Evolutionary conservation across 30 jellyfish, hydroid and myxozoan species (phyloP).

Genomic region (Chrysaora quinquecirrha): DNA sequence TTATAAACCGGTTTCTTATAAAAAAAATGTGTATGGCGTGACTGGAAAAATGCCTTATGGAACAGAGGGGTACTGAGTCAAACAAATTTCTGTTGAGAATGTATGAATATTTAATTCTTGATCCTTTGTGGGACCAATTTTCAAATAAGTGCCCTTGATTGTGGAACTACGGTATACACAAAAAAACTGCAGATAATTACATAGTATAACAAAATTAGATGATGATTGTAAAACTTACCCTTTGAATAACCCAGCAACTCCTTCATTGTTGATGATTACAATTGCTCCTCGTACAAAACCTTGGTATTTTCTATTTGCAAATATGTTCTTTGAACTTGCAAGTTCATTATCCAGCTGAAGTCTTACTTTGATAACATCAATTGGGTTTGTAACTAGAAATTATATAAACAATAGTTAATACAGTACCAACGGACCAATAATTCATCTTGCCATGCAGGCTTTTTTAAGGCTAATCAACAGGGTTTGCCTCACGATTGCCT

Average conservation of each 20-base stretch:
- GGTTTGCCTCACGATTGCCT: too few species aligned
- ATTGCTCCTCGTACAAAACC: constrained; percentile 82
- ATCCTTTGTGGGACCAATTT: too few species aligned
- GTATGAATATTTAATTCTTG: too few species aligned
- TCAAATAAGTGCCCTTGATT: background rate
- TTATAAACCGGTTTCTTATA: too few species aligned
- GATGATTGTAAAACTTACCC: constrained; percentile 59
- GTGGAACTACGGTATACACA: background rate
- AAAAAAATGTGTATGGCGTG: too few species aligned
- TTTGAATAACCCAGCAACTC: constrained; percentile 77
- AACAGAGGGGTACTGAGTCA: too few species aligned
- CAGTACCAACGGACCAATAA: too few species aligned
- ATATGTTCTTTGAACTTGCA: constrained; percentile 52
- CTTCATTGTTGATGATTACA: constrained; percentile 72
- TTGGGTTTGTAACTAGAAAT: constrained; percentile 82
- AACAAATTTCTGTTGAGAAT: too few species aligned
- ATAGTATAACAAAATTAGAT: too few species aligned
- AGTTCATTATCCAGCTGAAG: constrained; percentile 89
- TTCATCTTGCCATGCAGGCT: too few species aligned
- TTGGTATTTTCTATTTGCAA: constrained; percentile 66
- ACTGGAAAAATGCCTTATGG: too few species aligned
- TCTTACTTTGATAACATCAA: constrained; percentile 87
- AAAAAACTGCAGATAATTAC: background rate
- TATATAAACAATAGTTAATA: constrained; percentile 4
- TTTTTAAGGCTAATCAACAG: too few species aligned